Percentiles rank a stretch among this genome's conserved stretches.
Conservation (phyloP, 2,113 vertebrate genomes). For the Ptyas mucosa region DNA sequence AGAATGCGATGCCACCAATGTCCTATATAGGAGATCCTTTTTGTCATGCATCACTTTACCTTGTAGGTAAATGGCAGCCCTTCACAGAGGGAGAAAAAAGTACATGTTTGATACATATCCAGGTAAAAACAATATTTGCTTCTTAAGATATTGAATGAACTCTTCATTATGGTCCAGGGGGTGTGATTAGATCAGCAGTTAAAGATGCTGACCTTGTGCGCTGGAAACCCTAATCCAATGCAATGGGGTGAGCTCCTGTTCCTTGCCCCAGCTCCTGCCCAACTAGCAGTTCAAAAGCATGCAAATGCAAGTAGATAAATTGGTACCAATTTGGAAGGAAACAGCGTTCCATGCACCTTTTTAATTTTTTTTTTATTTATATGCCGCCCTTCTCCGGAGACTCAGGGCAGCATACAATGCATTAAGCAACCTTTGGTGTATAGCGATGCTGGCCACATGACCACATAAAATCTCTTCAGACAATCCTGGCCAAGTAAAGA, state of each 20-base stretch:
- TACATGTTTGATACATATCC: not conserved
- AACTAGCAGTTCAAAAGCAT: not conserved
- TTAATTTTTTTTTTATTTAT: too few species aligned
- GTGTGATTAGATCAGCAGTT: not conserved
- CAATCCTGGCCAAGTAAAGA: not conserved
- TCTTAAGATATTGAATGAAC: not conserved
- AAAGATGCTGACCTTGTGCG: not conserved
- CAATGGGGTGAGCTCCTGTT: not conserved
- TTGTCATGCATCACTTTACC: not conserved
- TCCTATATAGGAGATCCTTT: not conserved
- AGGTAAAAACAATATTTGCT: not conserved
- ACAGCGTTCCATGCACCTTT: not conserved
- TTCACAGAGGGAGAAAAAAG: not conserved
- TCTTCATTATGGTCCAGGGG: not conserved
- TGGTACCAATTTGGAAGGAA: not conserved
- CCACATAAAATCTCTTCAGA: not conserved
- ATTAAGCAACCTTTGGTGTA: too few species aligned
- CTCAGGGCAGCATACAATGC: too few species aligned
- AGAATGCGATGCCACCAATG: not conserved
- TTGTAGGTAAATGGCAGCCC: not conserved
- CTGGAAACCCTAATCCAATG: not conserved
- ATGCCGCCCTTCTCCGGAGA: too few species aligned
- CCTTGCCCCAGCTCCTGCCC: not conserved
- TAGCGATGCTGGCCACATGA: not conserved
- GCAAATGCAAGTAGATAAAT: not conserved